Conservation (phyloP, 37 sponge, comb jelly and placozoan genomes). For the Beroe ovata region DNA sequence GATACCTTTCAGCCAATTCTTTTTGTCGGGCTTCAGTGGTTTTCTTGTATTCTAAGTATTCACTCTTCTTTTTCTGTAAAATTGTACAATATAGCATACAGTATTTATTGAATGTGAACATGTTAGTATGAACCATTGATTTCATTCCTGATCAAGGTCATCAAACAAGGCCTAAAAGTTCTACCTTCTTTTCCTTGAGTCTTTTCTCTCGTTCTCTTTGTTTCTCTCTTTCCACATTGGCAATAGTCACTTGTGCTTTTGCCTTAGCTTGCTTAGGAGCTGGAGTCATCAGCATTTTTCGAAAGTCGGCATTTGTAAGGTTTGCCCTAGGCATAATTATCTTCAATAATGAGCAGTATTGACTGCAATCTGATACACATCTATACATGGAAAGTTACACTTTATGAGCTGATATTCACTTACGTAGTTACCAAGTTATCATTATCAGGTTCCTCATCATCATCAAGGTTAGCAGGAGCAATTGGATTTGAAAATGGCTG, state of each 20-base stretch:
- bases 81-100: too few species aligned
- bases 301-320: slow-evolving; percentile 93
- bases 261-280: slow-evolving; percentile 66
- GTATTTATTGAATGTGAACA: too few species aligned
- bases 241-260: slow-evolving; percentile 10
- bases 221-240: slow-evolving; percentile 31
- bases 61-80: slow-evolving; percentile 62
- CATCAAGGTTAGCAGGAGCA: slow-evolving; percentile 74
- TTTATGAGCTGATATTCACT: too few species aligned
- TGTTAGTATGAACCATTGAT: too few species aligned
- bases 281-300: slow-evolving; percentile 90
- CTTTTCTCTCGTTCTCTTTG: slow-evolving; percentile 18
- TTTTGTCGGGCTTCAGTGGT: slow-evolving; percentile 63
- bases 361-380: too few species aligned
- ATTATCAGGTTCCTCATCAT: slow-evolving; percentile 50
- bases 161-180: too few species aligned
- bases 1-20: slow-evolving; percentile 23
- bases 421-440: slow-evolving; percentile 57
- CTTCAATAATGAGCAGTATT: too few species aligned
- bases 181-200: slow-evolving; percentile 40
- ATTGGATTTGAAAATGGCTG: slow-evolving; percentile 85
- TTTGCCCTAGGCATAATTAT: slow-evolving; percentile 34
- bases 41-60: slow-evolving; percentile 65
- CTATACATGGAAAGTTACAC: too few species aligned
- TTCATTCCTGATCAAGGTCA: too few species aligned